phyloP scores from a whole-genome alignment of 2,888 invertebrate species.

The Agrilus mali region DNA sequence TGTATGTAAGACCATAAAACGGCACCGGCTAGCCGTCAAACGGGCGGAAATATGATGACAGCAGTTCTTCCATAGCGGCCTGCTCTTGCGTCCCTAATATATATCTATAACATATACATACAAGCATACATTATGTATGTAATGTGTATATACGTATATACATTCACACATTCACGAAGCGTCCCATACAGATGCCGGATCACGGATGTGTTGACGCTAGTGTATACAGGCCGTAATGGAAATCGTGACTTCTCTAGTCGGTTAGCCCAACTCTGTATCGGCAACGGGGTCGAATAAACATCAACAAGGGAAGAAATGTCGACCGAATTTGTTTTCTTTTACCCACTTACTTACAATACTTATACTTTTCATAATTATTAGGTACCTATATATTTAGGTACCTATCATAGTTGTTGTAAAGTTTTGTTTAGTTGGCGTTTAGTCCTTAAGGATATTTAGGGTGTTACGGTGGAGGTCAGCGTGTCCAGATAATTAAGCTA shows the following conservation, averaged over 20 bases:
- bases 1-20: conserved; percentile 23
- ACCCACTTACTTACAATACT: background rate
- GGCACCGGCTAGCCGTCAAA: conserved; percentile 19
- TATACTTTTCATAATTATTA: too few relatives aligned
- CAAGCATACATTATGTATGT: too few relatives aligned
- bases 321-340: background rate
- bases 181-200: conserved; percentile 15
- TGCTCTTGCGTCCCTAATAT: too few relatives aligned
- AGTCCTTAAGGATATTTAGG: too few relatives aligned
- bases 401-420: too few relatives aligned
- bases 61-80: conserved; percentile 8
- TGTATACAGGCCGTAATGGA: conserved; percentile 30
- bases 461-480: background rate
- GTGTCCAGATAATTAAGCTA: conserved; percentile 20
- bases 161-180: background rate
- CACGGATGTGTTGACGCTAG: conserved; percentile 25
- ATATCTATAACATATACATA: too few relatives aligned
- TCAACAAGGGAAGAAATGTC: background rate
- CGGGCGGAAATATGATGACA: conserved; percentile 19
- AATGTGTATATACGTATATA: background rate
- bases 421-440: too few relatives aligned
- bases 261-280: conserved; percentile 6
- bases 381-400: too few relatives aligned
- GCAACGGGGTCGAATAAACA: conserved; percentile 3
- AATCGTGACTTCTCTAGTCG: conserved; percentile 25